phyloP scores from a whole-genome alignment of 2,888 invertebrate species.

The Scotopteryx bipunctaria region DNA sequence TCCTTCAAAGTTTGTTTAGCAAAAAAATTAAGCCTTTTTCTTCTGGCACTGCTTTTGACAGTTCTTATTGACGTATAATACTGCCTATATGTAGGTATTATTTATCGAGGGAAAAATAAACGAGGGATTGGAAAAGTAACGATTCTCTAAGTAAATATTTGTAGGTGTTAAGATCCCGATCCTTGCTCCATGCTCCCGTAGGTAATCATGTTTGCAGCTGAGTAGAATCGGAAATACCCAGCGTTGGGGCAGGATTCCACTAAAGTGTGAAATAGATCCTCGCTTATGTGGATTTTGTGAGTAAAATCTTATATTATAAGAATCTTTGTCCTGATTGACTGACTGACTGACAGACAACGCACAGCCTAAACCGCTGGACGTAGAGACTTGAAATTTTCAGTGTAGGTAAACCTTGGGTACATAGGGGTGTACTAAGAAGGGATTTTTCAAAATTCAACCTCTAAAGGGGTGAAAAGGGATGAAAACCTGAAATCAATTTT shows the following conservation, averaged over 20 bases:
- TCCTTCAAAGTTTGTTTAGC: conserved; percentile 7
- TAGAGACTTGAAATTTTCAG: no score
- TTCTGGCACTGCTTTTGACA: conserved; percentile 11
- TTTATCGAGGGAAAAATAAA: conserved; percentile 5
- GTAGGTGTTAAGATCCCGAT: conserved; percentile 38
- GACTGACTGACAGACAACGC: no score
- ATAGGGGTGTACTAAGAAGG: no score
- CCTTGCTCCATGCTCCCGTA: conserved; percentile 35
- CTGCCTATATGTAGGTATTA: conserved; percentile 22
- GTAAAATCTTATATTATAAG: neutral
- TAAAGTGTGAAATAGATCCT: conserved; percentile 52
- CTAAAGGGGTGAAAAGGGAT: no score
- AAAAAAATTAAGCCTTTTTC: conserved; percentile 8
- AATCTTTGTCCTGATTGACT: no score
- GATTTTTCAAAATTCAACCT: no score
- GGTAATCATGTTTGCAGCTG: conserved; percentile 46
- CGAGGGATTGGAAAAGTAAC: conserved; percentile 26
- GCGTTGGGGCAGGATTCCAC: conserved; percentile 46
- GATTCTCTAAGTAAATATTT: conserved; percentile 36
- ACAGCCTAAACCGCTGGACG: no score
- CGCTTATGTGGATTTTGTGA: conserved; percentile 17
- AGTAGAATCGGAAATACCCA: conserved; percentile 46
- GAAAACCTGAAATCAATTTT: no score
- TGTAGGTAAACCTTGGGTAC: no score
- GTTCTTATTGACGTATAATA: conserved; percentile 4